Percentiles rank a stretch among this genome's conserved stretches.
Conservation (phyloP, 2,888 invertebrate genomes). For the Pristionchus exspectatus region DNA sequence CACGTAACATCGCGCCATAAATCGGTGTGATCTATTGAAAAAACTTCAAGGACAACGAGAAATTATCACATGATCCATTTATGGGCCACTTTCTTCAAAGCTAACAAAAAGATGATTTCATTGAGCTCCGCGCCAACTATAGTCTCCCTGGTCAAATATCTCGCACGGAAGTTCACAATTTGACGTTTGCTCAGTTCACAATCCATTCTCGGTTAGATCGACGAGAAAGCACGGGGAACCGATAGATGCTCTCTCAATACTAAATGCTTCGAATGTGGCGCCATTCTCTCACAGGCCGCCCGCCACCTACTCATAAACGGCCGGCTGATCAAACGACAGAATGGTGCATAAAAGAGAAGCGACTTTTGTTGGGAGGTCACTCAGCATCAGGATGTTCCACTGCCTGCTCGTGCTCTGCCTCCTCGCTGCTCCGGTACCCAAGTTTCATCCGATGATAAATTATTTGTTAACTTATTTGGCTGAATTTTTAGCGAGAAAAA, state of each 20-base stretch:
- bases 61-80: too few relatives aligned
- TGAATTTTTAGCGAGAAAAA: too few relatives aligned
- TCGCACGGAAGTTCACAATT: conserved; percentile 29
- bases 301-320: not conserved
- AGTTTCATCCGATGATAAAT: not conserved
- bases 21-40: too few relatives aligned
- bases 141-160: not conserved
- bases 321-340: not conserved
- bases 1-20: too few relatives aligned
- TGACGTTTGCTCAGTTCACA: not conserved
- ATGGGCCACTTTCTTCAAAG: not conserved
- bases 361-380: not conserved
- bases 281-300: not conserved
- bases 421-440: not conserved
- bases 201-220: not conserved
- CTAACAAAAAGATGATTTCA: not conserved
- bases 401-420: not conserved
- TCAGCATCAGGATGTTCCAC: not conserved
- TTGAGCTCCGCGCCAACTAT: conserved; percentile 18
- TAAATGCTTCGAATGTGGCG: not conserved
- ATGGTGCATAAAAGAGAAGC: not conserved
- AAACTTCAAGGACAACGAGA: too few relatives aligned
- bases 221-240: not conserved
- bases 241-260: not conserved
- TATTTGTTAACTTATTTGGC: too few relatives aligned